These are phyloP conservation scores for Loris lydekkerianus DNA, from an alignment of 2,797 vertebrate species.

Conservation along the genomic window DNA sequence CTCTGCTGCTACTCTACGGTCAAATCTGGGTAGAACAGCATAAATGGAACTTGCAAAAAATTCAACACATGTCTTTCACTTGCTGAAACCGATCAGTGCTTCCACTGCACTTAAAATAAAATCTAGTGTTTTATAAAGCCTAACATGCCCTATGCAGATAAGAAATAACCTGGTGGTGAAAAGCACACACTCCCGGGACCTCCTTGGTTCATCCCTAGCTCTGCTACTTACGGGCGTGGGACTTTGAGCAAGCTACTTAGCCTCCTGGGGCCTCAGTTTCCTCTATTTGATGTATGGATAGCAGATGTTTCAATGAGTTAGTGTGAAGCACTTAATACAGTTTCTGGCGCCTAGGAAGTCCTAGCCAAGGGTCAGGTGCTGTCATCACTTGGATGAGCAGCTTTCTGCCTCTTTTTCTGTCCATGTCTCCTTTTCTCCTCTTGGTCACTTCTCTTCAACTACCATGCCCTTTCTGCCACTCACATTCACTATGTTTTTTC, in stretches of 20 bases:
- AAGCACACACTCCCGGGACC: too few species aligned
- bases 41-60: not conserved
- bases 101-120: not conserved
- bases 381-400: not conserved
- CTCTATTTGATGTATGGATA: not conserved
- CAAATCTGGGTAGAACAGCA: not conserved
- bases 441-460: not conserved
- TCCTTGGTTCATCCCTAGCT: not conserved
- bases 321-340: not conserved
- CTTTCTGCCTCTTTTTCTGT: not conserved
- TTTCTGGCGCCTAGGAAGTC: not conserved
- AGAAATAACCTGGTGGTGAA: not conserved
- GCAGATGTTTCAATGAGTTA: not conserved
- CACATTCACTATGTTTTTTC: not conserved
- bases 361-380: not conserved
- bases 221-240: not conserved
- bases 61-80: not conserved
- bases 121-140: not conserved
- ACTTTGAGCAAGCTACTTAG: not conserved
- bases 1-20: not conserved
- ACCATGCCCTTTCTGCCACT: not conserved
- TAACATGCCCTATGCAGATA: not conserved
- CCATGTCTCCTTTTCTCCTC: not conserved
- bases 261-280: not conserved
- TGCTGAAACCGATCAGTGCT: not conserved